Conservation (phyloP, 92 coral and sea anemone species). For the Umimayanthus chanpuru region DNA sequence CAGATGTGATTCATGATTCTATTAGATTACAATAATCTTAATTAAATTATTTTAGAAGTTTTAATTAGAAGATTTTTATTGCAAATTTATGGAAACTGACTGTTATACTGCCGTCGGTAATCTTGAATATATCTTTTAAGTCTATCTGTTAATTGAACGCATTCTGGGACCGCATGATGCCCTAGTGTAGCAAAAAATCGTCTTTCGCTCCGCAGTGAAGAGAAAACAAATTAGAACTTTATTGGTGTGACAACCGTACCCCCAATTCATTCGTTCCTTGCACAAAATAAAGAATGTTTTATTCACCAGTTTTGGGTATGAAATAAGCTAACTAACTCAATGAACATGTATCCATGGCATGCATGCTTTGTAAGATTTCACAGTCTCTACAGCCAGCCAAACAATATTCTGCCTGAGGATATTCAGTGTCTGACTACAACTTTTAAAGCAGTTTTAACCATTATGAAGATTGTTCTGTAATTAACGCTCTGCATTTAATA, state of each 20-base stretch:
- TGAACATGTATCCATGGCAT: too few relatives aligned
- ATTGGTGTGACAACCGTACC: background rate
- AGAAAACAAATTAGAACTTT: background rate
- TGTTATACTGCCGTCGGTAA: background rate
- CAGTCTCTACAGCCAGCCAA: background rate
- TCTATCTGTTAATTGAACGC: background rate
- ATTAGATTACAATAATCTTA: background rate
- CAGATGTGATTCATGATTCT: background rate
- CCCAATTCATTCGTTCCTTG: background rate
- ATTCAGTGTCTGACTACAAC: too few relatives aligned
- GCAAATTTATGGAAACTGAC: background rate
- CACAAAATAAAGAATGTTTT: background rate
- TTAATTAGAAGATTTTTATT: background rate
- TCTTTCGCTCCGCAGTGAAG: background rate
- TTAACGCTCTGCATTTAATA: background rate
- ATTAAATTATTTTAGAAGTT: background rate
- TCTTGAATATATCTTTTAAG: background rate
- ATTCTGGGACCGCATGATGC: background rate
- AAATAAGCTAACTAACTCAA: too few relatives aligned
- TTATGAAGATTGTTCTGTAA: background rate
- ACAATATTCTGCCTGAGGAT: too few relatives aligned
- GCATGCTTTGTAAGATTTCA: too few relatives aligned
- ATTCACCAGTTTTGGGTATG: background rate
- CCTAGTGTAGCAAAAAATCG: background rate
- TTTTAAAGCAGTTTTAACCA: too few relatives aligned